phyloP scores from a whole-genome alignment of 2,888 invertebrate species.

The Perithous albicinctus region DNA sequence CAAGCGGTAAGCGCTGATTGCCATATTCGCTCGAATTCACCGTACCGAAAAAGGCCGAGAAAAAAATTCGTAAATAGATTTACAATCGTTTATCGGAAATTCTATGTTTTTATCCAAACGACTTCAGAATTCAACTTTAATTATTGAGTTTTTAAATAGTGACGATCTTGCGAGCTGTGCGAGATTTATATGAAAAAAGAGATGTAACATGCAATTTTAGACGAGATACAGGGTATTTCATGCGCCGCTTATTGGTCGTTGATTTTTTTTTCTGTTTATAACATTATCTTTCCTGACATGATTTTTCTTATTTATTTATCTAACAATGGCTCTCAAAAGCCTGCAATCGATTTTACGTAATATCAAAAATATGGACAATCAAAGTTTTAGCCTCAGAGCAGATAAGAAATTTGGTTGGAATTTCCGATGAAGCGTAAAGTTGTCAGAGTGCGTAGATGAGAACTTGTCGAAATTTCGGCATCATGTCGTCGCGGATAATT shows the following conservation, averaged over 20 bases:
- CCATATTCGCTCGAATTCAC: conserved; percentile 54
- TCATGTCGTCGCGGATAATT: conserved; percentile 38
- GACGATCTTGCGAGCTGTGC: background rate
- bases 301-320: background rate
- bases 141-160: conserved; percentile 13
- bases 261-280: background rate
- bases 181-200: conserved; percentile 15
- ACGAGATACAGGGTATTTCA: conserved; percentile 26
- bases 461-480: background rate
- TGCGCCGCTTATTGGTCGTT: conserved; percentile 5
- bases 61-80: background rate
- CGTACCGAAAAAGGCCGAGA: conserved; percentile 18
- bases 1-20: conserved; percentile 53
- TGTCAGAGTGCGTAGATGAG: background rate
- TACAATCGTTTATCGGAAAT: conserved; percentile 35
- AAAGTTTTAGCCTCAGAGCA: conserved; percentile 44
- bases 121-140: conserved; percentile 17
- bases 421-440: conserved; percentile 30
- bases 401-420: conserved; percentile 14
- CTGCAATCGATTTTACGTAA: conserved; percentile 21
- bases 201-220: conserved; percentile 28
- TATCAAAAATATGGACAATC: conserved; percentile 63
- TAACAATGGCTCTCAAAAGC: conserved; percentile 1
- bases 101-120: conserved; percentile 32
- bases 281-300: conserved; percentile 4